Evolutionary conservation across 2,113 vertebrate genomes (phyloP), one percentile per base, ranked within the genome.

Genomic region (Malurus elegans): DNA sequence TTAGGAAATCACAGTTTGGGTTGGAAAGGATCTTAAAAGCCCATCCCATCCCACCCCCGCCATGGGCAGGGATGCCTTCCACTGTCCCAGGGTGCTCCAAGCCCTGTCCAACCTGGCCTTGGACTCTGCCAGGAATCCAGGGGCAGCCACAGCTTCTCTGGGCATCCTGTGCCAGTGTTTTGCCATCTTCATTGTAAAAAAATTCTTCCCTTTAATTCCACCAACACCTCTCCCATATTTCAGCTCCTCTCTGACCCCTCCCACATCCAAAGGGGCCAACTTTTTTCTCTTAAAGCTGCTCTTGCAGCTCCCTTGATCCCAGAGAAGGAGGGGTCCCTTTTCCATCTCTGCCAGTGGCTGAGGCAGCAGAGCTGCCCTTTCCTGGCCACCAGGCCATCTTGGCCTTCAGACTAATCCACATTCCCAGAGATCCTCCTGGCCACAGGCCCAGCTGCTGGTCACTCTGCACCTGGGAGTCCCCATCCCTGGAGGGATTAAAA

Each of bases 311-410:
- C 50, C n/a, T 67, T 38, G 38, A 34, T 53, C 32, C 29, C 6
- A 10, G 54, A 18, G 79, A 2, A 56, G 11, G 12, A 38, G 9
- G 4, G 3, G 3, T 44, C 19, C 18, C 3, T 81, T 88, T 40
- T 28, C 69, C 38, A 18, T 15, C 48, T 14, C 0, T n/a, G 6
- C n/a, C 19, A 42, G 48, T 0, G 2, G 16, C 44, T 1, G 4
- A 38, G 42, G 13, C 1, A 15, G 44, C n/a, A 74, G 65, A 26
- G 50, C 45, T 92, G 51, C 3, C 3, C 29, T 54, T 81, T 8
- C 32, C 44, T 58, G 56, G 28, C 44, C 17, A 8, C 23, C 67
- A 48, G 67, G 26, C 29, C 20, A 2, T 2, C 4, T 4, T 81
- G 28, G 10, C 38, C n/a, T 45, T 8, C 5, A 7, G 24, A 14